Percentiles rank a stretch among this genome's conserved stretches.
These are phyloP conservation scores for Eucera pruinosa DNA, from an alignment of 2,888 invertebrate species.

Conservation along the genomic window DNA sequence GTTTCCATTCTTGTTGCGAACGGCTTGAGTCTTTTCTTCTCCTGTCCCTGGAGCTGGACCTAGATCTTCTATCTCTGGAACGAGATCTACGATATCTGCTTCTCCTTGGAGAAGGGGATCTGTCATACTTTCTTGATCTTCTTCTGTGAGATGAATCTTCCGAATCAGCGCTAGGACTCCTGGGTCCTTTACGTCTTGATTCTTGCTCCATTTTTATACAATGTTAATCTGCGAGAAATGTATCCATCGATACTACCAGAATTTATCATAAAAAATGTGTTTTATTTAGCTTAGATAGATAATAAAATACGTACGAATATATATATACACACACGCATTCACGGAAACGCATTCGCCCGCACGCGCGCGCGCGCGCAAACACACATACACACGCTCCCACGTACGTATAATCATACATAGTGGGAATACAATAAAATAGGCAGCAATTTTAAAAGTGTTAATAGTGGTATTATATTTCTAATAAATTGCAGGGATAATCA, in stretches of 20 bases:
- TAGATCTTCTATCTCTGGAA: constrained; percentile 79
- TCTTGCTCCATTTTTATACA: constrained; percentile 73
- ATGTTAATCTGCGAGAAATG: not conserved
- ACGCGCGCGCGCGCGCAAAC: too few relatives aligned
- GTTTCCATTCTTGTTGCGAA: constrained; percentile 79
- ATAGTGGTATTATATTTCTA: not conserved
- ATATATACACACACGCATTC: too few relatives aligned
- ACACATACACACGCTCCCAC: too few relatives aligned
- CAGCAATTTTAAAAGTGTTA: not conserved
- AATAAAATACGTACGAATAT: not conserved
- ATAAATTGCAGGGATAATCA: not conserved
- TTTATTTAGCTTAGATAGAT: not conserved
- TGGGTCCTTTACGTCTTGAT: constrained; percentile 78
- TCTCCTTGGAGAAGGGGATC: constrained; percentile 80
- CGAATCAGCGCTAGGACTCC: constrained; percentile 81
- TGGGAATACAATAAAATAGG: not conserved
- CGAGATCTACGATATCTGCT: constrained; percentile 80
- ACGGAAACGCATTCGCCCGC: too few relatives aligned
- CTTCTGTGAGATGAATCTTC: constrained; percentile 81
- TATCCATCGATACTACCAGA: not conserved
- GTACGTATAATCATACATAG: too few relatives aligned
- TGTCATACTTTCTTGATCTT: constrained; percentile 80
- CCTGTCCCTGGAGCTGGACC: constrained; percentile 78
- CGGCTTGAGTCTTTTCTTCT: constrained; percentile 77
- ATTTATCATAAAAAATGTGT: not conserved